Conservation (phyloP, 2,888 invertebrate species). For the Biston stratarius region DNA sequence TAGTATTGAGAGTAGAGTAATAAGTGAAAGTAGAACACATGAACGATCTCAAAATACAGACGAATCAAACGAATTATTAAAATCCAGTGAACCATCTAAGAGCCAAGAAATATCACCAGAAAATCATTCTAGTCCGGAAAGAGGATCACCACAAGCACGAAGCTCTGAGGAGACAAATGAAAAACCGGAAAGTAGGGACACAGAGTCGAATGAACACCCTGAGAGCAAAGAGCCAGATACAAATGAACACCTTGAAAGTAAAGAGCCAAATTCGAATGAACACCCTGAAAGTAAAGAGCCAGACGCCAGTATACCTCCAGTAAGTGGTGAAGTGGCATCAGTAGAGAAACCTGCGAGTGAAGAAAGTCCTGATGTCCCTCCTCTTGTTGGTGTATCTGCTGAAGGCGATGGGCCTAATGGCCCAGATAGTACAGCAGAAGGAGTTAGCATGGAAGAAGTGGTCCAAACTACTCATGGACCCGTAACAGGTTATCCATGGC, state of each 20-base stretch:
- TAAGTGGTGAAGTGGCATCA: slow-evolving; percentile 6
- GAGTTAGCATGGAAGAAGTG: slow-evolving; percentile 9
- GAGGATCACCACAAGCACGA: not conserved
- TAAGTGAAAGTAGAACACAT: slow-evolving; percentile 3
- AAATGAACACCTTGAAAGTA: slow-evolving; percentile 1
- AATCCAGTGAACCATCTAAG: slow-evolving; percentile 15
- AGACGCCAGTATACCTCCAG: not conserved
- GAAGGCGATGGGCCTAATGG: not conserved
- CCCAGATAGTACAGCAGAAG: not conserved
- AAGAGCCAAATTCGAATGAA: slow-evolving; percentile 13
- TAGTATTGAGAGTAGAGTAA: slow-evolving; percentile 3
- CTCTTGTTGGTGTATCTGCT: not conserved
- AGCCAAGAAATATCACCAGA: not conserved
- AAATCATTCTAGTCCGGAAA: slow-evolving; percentile 5
- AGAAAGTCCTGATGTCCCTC: not conserved
- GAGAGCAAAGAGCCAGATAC: not conserved
- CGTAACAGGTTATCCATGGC: slow-evolving; percentile 57
- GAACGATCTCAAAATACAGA: not conserved
- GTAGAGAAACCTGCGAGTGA: not conserved
- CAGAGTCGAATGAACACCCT: slow-evolving; percentile 10
- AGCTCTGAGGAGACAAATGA: slow-evolving; percentile 1
- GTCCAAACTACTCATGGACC: slow-evolving; percentile 60
- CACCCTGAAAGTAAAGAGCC: not conserved
- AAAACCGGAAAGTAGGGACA: slow-evolving; percentile 12
- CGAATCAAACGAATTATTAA: not conserved